Conservation (phyloP, 2,797 vertebrate species). For the Petrocephalus sullivani region DNA sequence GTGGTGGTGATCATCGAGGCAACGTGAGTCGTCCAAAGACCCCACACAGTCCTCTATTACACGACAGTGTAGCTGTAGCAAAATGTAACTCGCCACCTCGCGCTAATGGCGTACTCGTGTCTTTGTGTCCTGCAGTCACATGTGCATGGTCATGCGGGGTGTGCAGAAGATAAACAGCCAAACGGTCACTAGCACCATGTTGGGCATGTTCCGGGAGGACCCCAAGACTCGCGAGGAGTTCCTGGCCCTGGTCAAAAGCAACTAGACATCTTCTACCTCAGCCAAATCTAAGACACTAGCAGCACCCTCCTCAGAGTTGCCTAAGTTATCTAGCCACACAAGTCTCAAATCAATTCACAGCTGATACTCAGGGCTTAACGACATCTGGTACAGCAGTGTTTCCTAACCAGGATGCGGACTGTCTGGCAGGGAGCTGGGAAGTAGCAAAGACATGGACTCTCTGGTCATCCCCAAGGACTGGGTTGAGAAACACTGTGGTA, state of each 20-base stretch:
- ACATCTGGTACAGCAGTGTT: background rate
- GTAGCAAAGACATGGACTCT: background rate
- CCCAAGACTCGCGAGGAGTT: slow-evolving; percentile 52
- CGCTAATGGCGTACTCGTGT: background rate
- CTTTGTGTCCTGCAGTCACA: slow-evolving; percentile 55
- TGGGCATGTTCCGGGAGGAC: slow-evolving; percentile 52
- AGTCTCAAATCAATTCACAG: background rate
- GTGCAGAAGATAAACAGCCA: slow-evolving; percentile 78
- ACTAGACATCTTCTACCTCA: slow-evolving; percentile 29
- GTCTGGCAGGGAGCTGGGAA: background rate
- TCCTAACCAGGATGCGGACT: background rate
- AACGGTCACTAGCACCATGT: slow-evolving; percentile 51
- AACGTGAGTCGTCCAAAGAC: slow-evolving; percentile 56
- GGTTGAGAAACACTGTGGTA: background rate
- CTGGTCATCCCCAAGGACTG: background rate
- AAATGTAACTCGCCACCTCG: background rate
- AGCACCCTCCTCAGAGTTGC: background rate
- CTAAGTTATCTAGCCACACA: background rate
- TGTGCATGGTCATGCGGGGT: slow-evolving; percentile 72
- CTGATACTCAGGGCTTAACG: slow-evolving; percentile 1
- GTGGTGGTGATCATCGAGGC: slow-evolving; percentile 72
- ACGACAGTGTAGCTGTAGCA: background rate
- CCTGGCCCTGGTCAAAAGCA: slow-evolving; percentile 44
- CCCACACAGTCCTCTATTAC: background rate
- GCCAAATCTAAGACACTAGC: background rate